Percentiles rank a stretch among this genome's conserved stretches.
phyloP scores from a whole-genome alignment of 1,140 invertebrate species.

The Chionoecetes opilio region DNA sequence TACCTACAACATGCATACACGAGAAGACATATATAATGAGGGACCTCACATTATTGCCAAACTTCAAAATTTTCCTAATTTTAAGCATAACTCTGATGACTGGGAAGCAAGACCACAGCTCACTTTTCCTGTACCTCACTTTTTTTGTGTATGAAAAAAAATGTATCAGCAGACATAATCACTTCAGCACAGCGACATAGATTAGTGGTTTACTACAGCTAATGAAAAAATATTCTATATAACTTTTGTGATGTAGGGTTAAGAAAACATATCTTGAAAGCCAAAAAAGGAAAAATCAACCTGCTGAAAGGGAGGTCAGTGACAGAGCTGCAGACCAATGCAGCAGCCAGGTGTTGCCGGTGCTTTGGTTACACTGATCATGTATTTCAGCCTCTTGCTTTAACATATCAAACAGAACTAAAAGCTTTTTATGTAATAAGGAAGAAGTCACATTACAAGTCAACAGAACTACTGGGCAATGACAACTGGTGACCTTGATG shows the following conservation, averaged over 20 bases:
- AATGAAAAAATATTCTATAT: background rate
- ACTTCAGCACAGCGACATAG: background rate
- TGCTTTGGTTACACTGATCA: no score
- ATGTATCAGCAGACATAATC: background rate
- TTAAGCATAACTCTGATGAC: no score
- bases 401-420: background rate
- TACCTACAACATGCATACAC: no score
- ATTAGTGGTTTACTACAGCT: background rate
- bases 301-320: constrained; percentile 7
- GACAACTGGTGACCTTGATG: background rate
- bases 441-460: background rate
- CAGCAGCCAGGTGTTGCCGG: no score
- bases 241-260: background rate
- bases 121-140: no score
- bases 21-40: no score
- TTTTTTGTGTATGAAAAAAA: background rate
- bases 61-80: no score
- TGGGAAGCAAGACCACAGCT: no score
- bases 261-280: background rate
- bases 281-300: background rate
- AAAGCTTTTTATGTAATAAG: background rate
- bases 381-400: no score
- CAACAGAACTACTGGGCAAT: no score
- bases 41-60: no score
- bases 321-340: background rate